These are phyloP conservation scores for Spinibarbus caldwelli DNA, from an alignment of 2,797 vertebrate species.

Conservation along the genomic window DNA sequence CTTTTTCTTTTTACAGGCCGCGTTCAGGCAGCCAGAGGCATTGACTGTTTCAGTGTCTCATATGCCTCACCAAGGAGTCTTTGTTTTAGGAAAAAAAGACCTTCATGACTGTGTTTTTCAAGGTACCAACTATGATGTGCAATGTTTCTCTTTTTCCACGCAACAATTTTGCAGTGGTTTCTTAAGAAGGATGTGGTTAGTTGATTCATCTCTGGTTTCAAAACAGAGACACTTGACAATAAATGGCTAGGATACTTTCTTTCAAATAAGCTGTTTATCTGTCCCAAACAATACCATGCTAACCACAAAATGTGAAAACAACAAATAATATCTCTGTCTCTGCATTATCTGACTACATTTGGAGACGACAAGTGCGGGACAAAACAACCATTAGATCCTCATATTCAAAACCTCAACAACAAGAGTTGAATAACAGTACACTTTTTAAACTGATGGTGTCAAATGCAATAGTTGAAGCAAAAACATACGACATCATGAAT, in stretches of 20 bases:
- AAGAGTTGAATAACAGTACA: background rate
- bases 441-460: background rate
- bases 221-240: background rate
- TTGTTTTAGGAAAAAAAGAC: slow-evolving; percentile 14
- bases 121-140: slow-evolving; percentile 28
- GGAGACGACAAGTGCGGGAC: background rate
- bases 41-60: slow-evolving; percentile 20
- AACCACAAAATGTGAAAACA: background rate
- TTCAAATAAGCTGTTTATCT: background rate
- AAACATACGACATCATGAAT: background rate
- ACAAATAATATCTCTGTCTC: background rate
- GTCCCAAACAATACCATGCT: background rate
- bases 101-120: slow-evolving; percentile 1
- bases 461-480: background rate
- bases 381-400: background rate
- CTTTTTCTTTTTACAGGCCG: slow-evolving; percentile 3
- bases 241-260: background rate
- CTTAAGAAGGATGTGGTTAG: slow-evolving; percentile 36
- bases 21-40: slow-evolving; percentile 10
- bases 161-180: slow-evolving; percentile 8
- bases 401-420: background rate
- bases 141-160: background rate
- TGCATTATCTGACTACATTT: background rate
- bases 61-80: slow-evolving; percentile 10
- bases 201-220: slow-evolving; percentile 8